Percentiles rank a stretch among this genome's conserved stretches.
Evolutionary conservation across 2,888 invertebrate species (phyloP).

Genomic region (Octonoba sinensis): DNA sequence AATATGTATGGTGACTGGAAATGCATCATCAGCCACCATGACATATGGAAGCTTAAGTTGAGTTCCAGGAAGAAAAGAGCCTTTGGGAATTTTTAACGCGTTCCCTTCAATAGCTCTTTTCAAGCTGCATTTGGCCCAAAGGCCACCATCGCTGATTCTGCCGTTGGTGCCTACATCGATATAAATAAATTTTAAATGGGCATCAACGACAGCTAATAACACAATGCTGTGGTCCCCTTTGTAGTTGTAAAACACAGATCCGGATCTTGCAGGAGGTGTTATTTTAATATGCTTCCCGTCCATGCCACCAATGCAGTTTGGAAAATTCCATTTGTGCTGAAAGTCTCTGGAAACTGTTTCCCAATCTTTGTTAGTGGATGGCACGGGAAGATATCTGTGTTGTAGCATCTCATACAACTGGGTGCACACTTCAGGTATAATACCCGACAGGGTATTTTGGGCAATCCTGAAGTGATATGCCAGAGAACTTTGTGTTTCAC

Average conservation of each 20-base stretch:
- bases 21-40: constrained; percentile 20
- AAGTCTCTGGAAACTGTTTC: not conserved
- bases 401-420: not conserved
- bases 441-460: constrained; percentile 17
- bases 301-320: too few relatives aligned
- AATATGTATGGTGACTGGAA: not conserved
- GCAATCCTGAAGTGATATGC: constrained; percentile 12
- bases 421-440: constrained; percentile 3
- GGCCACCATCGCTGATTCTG: constrained; percentile 9
- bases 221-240: too few relatives aligned
- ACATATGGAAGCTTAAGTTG: not conserved
- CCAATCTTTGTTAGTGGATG: constrained; percentile 9
- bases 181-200: constrained; percentile 12
- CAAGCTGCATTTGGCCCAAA: not conserved
- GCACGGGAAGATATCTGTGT: not conserved
- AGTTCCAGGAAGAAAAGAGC: not conserved
- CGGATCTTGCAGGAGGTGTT: constrained; percentile 2
- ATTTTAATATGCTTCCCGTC: constrained; percentile 9
- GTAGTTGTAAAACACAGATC: not conserved
- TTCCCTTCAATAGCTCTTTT: not conserved
- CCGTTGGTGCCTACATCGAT: constrained; percentile 26
- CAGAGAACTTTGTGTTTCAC: constrained; percentile 4
- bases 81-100: not conserved
- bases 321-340: too few relatives aligned
- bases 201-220: constrained; percentile 19